These are phyloP conservation scores for Camelus dromedarius DNA, from an alignment of 2,113 vertebrate species.

Conservation along the genomic window DNA sequence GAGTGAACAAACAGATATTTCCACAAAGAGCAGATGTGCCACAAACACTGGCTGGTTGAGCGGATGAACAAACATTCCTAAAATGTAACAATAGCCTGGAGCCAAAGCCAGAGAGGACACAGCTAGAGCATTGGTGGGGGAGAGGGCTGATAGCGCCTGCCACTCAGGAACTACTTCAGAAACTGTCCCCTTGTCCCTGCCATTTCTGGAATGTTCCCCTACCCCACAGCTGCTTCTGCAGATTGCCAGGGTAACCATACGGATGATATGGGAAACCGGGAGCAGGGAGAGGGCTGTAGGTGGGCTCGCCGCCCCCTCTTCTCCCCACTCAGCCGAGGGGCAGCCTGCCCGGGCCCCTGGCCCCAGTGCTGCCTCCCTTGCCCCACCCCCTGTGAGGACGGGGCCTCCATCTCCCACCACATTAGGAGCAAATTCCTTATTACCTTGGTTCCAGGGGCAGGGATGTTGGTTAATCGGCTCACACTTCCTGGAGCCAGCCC, in stretches of 20 bases:
- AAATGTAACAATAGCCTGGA: conserved; percentile 38
- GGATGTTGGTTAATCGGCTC: neutral
- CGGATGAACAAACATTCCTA: conserved; percentile 60
- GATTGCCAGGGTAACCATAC: neutral
- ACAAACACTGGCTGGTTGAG: conserved; percentile 58
- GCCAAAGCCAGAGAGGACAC: conserved; percentile 24
- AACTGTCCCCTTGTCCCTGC: neutral
- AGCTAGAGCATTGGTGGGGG: neutral
- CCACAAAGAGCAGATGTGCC: conserved; percentile 75
- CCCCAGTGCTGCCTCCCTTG: neutral
- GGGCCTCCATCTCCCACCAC: neutral
- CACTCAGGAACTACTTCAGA: neutral
- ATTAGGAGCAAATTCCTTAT: neutral
- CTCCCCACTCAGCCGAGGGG: neutral
- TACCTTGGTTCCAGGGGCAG: neutral
- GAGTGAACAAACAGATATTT: conserved; percentile 72
- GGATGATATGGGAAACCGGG: neutral
- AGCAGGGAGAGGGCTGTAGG: no score
- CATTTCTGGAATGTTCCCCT: neutral
- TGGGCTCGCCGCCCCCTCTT: neutral
- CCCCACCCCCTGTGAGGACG: no score
- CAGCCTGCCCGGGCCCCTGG: neutral
- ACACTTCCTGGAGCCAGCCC: neutral
- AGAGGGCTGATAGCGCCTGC: rapidly evolving
- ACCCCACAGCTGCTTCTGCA: neutral